Percentiles rank a stretch among this genome's conserved stretches.
phyloP scores from a whole-genome alignment of 2,888 invertebrate species.

The Amiota minor region DNA sequence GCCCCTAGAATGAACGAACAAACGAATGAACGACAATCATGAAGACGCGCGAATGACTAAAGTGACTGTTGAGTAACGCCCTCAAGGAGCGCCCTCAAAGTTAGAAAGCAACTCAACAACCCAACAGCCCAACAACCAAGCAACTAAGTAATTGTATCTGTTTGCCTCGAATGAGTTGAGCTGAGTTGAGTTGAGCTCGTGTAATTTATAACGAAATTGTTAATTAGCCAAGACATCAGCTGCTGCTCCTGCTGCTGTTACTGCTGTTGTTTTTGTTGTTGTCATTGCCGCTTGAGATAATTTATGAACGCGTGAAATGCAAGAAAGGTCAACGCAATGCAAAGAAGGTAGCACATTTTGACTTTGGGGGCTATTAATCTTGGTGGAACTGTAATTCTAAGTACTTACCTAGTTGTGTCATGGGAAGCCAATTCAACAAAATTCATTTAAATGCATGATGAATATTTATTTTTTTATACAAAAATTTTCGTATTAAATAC shows the following conservation, averaged over 20 bases:
- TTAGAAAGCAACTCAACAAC: slow-evolving; percentile 10
- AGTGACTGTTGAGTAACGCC: slow-evolving; percentile 29
- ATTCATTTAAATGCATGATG: no score
- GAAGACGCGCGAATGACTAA: not conserved
- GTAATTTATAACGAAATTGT: slow-evolving; percentile 72
- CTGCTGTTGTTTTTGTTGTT: not conserved
- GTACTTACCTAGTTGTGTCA: no score
- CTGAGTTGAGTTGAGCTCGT: slow-evolving; percentile 38
- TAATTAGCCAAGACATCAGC: slow-evolving; percentile 73
- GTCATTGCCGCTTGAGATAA: slow-evolving; percentile 46
- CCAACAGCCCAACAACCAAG: not conserved
- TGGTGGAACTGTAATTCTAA: no score
- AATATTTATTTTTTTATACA: no score
- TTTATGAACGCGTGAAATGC: slow-evolving; percentile 54
- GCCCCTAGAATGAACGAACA: slow-evolving; percentile 10
- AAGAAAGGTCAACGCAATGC: slow-evolving; percentile 27
- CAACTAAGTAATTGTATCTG: slow-evolving; percentile 52
- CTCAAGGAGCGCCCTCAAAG: slow-evolving; percentile 18
- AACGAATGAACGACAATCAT: not conserved
- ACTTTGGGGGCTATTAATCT: no score
- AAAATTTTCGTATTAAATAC: no score
- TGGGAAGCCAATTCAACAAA: no score
- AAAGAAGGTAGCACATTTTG: not conserved
- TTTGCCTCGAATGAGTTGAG: slow-evolving; percentile 25
- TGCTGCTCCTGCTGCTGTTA: slow-evolving; percentile 62